Percentiles rank a stretch among this genome's conserved stretches.
phyloP scores from a whole-genome alignment of 2,113 vertebrate species.

The Euleptes europaea region DNA sequence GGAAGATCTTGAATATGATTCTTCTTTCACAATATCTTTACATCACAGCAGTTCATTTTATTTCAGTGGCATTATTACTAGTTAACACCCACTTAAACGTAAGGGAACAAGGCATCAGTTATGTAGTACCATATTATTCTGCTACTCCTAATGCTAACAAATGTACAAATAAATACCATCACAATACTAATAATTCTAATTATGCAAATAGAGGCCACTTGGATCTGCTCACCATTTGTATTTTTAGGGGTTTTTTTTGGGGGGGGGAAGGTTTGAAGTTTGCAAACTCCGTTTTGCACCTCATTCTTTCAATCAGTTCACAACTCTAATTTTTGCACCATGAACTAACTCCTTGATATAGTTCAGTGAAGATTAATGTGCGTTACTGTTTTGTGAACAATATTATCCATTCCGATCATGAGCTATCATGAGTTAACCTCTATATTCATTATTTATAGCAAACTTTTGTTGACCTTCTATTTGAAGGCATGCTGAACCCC shows the following conservation, averaged over 20 bases:
- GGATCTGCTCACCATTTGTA: neutral
- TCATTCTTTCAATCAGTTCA: neutral
- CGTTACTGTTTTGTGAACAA: neutral
- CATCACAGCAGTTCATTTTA: neutral
- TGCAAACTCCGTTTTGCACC: neutral
- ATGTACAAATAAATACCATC: neutral
- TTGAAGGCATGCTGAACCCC: neutral
- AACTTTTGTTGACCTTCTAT: neutral
- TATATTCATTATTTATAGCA: neutral
- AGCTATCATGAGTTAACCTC: neutral
- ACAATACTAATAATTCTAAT: neutral
- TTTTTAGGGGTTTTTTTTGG: no score
- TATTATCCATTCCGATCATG: neutral
- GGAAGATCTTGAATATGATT: neutral
- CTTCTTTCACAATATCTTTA: neutral
- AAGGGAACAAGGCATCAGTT: neutral
- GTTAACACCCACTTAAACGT: neutral
- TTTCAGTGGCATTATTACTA: neutral
- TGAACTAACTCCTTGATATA: neutral
- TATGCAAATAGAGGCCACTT: neutral
- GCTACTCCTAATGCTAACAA: constrained; percentile 7
- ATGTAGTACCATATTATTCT: neutral
- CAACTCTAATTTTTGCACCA: neutral
- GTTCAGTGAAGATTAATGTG: neutral
- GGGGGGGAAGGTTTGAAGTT: no score